phyloP scores from a whole-genome alignment of 2,888 invertebrate genomes.

The Athetis lepigone region DNA sequence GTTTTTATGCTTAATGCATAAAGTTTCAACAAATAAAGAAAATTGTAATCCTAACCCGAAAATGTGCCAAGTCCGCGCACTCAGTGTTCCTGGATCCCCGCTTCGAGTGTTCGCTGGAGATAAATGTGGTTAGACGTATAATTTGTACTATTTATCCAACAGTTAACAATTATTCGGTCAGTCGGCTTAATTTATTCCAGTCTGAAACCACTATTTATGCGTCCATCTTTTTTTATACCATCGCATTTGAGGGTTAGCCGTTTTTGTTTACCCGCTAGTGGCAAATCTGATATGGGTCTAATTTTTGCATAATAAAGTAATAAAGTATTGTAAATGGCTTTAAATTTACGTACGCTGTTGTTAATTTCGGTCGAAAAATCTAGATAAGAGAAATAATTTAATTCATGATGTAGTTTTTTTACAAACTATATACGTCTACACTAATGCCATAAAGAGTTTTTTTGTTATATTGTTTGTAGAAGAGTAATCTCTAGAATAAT shows the following conservation, averaged over 20 bases:
- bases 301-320: constrained; percentile 22
- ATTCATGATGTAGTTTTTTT: not conserved
- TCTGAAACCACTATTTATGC: constrained; percentile 50
- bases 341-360: constrained; percentile 6
- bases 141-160: constrained; percentile 78
- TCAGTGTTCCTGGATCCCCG: constrained; percentile 37
- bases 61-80: constrained; percentile 57
- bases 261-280: constrained; percentile 8
- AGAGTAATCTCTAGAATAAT: no score
- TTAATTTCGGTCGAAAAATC: constrained; percentile 8
- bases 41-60: not conserved
- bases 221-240: constrained; percentile 35
- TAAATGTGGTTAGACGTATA: constrained; percentile 82
- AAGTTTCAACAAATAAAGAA: no score
- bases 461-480: no score
- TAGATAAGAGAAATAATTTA: not conserved
- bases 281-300: constrained; percentile 30
- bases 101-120: constrained; percentile 81
- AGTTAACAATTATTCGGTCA: constrained; percentile 74
- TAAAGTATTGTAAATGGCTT: constrained; percentile 9
- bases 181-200: constrained; percentile 63
- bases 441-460: no score
- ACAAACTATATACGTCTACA: no score
- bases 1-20: no score
- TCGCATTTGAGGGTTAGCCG: constrained; percentile 31